Base-by-base conservation (phyloP, 2,888 invertebrate species). In the Junonia oenone region DNA sequence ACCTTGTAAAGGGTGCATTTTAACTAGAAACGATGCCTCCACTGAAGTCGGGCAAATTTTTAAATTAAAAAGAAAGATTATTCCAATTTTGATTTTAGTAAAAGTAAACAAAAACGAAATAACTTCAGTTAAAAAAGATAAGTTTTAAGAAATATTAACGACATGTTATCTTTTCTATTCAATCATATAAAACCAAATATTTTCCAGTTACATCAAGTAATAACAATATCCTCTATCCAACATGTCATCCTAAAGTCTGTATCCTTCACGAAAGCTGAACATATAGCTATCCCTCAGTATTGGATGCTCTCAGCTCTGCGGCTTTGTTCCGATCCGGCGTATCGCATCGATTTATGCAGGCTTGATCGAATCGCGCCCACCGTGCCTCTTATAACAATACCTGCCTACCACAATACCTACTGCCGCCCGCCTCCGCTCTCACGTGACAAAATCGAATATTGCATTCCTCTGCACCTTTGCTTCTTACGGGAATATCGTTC, bases 281-380 rank as follows among this genome's bases (percentile, higher is more conserved):
- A 26, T 38, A 38, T 38, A 38, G n/a, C 38, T 35, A 51, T 37
- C 48, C 22, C 37, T 45, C 37, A 49, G 51, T 55, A 52, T 52
- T 43, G 51, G 56, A 51, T 52, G 47, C 62, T 75, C 79, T 77
- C 72, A 68, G 56, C 68, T 76, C 76, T 66, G 83, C 78, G 86
- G 85, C 87, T 87, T 88, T 87, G 86, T 88, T 83, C 82, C 76
- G 78, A 82, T 79, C 78, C 50, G 75, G 76, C 83, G 81, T 85
- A 86, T 84, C 85, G 82, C 81, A 85, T 88, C 85, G 85, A 88
- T 88, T 87, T 84, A 84, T 86, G 82, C 85, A 84, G 77, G 87
- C 83, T 76, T 84, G 83, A 86, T 87, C 83, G 82, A 84, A 51
- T 50, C 38, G 51, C 81, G 58, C 60, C 65, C 62, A 51, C 55